phyloP scores from a whole-genome alignment of 2,113 vertebrate genomes.

The Tiliqua scincoides region DNA sequence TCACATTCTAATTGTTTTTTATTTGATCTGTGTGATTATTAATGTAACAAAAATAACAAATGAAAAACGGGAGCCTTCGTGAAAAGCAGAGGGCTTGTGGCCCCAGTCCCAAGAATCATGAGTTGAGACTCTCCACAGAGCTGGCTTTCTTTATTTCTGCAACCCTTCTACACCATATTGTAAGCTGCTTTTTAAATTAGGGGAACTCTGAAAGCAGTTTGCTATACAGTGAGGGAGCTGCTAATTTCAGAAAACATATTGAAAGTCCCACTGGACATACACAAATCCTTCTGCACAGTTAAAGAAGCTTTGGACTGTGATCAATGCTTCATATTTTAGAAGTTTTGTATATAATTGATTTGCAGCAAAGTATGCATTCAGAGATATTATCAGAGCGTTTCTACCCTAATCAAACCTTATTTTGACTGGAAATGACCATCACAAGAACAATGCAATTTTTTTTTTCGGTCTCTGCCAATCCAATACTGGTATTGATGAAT shows the following conservation, averaged over 20 bases:
- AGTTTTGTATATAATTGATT: conserved; percentile 24
- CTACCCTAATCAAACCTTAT: background rate
- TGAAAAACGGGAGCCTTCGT: conserved; percentile 31
- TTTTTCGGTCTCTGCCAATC: conserved; percentile 44
- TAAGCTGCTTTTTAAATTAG: background rate
- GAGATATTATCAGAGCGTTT: conserved; percentile 17
- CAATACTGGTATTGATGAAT: conserved; percentile 67
- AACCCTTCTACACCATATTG: background rate
- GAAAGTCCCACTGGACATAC: background rate
- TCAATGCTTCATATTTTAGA: background rate
- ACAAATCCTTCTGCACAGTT: background rate
- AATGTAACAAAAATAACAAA: conserved; percentile 23
- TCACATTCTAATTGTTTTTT: conserved; percentile 1
- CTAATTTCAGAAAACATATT: background rate
- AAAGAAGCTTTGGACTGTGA: background rate
- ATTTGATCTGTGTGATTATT: conserved; percentile 16
- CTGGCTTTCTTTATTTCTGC: background rate
- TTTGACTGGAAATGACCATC: conserved; percentile 40
- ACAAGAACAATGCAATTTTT: background rate
- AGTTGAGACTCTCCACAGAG: background rate
- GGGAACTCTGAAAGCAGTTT: background rate
- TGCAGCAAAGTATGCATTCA: conserved; percentile 43
- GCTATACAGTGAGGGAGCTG: background rate
- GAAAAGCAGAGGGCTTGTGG: conserved; percentile 47
- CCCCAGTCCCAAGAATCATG: background rate